Percentiles rank a stretch among this genome's conserved stretches.
Evolutionary conservation across 2,113 vertebrate species (phyloP).

Genomic region (Indri indri): DNA sequence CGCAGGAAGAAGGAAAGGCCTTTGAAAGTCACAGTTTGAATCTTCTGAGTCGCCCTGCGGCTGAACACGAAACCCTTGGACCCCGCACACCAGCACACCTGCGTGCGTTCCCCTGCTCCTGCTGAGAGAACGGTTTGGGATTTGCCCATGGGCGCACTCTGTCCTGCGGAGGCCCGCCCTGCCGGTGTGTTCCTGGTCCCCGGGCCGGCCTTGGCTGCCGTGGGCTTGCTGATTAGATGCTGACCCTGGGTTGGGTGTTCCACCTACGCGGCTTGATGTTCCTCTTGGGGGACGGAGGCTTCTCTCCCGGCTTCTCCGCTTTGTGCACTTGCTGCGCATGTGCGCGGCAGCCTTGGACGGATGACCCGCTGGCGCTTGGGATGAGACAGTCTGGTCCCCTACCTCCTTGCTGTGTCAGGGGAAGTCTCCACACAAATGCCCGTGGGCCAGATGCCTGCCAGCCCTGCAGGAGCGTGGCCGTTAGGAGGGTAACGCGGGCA

Average conservation of each 20-base stretch:
- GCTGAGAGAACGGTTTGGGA: fast-evolving
- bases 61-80: neutral
- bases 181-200: no score
- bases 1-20: neutral
- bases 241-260: neutral
- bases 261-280: fast-evolving
- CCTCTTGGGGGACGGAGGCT: neutral
- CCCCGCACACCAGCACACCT: neutral
- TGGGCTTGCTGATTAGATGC: no score
- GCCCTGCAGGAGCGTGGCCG: neutral
- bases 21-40: neutral
- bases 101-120: neutral
- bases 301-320: neutral
- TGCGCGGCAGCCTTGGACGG: fast-evolving
- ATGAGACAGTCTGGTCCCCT: neutral
- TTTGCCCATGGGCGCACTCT: fast-evolving
- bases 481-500: fast-evolving
- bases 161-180: neutral
- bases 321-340: fast-evolving
- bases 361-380: neutral
- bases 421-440: neutral
- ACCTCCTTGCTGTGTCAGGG: neutral
- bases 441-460: fast-evolving
- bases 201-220: neutral
- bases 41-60: neutral